Percentiles rank a stretch among this genome's conserved stretches.
phyloP scores from a whole-genome alignment of 2,888 invertebrate species.

The Oxycera nigricornis region DNA sequence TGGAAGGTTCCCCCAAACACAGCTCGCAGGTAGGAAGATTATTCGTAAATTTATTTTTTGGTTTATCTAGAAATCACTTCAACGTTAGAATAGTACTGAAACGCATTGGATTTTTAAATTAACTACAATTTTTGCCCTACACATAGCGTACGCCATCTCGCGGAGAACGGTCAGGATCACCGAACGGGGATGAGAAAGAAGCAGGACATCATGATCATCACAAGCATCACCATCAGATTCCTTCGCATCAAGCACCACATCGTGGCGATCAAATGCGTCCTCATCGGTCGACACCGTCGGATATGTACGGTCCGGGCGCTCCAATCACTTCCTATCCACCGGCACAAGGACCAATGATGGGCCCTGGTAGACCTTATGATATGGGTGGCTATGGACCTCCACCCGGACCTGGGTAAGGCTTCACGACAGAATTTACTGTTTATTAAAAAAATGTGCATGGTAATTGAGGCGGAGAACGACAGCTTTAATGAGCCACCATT shows the following conservation, averaged over 20 bases:
- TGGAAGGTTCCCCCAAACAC: conserved; percentile 58
- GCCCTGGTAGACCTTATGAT: conserved; percentile 42
- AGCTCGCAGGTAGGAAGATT: conserved; percentile 34
- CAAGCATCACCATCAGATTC: conserved; percentile 48
- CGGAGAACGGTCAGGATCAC: conserved; percentile 75
- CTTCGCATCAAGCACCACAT: conserved; percentile 38
- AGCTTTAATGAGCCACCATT: too few relatives aligned
- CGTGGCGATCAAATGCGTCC: conserved; percentile 35
- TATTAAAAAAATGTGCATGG: conserved; percentile 1
- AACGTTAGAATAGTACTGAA: too few relatives aligned
- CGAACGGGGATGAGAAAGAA: conserved; percentile 71
- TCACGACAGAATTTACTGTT: neutral
- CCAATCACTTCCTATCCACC: conserved; percentile 40
- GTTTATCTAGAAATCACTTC: too few relatives aligned
- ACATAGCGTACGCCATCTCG: conserved; percentile 46
- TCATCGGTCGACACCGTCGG: conserved; percentile 41
- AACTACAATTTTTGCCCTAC: neutral
- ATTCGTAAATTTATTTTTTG: too few relatives aligned
- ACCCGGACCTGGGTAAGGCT: conserved; percentile 32
- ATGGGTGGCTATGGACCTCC: conserved; percentile 44
- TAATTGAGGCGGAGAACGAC: too few relatives aligned
- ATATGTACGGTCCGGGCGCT: conserved; percentile 38
- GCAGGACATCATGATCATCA: conserved; percentile 47
- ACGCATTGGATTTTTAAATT: neutral
- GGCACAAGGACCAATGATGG: conserved; percentile 39